Evolutionary conservation across 1,140 invertebrate genomes (phyloP).

Genomic region (Battus philenor): DNA sequence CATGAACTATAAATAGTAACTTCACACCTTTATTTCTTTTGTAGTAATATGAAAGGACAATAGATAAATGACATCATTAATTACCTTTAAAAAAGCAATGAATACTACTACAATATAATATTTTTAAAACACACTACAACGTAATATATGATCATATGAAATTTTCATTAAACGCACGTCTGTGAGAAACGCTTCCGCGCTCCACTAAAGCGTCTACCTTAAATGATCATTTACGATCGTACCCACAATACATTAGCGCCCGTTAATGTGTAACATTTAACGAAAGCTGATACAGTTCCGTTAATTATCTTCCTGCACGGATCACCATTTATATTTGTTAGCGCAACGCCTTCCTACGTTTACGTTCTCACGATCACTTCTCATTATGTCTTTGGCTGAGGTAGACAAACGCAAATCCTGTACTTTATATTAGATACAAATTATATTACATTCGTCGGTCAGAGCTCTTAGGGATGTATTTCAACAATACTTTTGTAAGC

Average conservation of each 20-base stretch:
- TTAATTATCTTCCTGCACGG: slow-evolving; percentile 36
- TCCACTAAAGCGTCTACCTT: slow-evolving; percentile 1
- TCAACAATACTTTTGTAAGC: too few species aligned
- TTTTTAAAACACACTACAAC: background rate
- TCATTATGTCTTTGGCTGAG: too few species aligned
- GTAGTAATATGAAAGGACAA: too few species aligned
- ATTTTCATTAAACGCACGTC: too few species aligned
- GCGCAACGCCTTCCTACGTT: background rate
- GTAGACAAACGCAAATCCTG: too few species aligned
- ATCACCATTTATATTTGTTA: slow-evolving; percentile 24
- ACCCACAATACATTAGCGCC: slow-evolving; percentile 19
- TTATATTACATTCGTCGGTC: too few species aligned
- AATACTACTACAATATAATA: background rate
- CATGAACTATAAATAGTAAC: too few species aligned
- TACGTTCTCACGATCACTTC: slow-evolving; percentile 3
- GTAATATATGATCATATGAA: background rate
- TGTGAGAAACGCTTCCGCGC: slow-evolving; percentile 13
- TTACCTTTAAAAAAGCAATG: too few species aligned
- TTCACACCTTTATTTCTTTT: too few species aligned
- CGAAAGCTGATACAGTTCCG: slow-evolving; percentile 34
- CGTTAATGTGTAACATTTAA: slow-evolving; percentile 49
- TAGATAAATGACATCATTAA: too few species aligned
- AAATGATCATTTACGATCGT: slow-evolving; percentile 31
- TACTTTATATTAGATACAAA: too few species aligned
- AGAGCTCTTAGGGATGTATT: too few species aligned